These are phyloP conservation scores for Enoplosus armatus DNA, from an alignment of 2,797 vertebrate species.

Conservation along the genomic window DNA sequence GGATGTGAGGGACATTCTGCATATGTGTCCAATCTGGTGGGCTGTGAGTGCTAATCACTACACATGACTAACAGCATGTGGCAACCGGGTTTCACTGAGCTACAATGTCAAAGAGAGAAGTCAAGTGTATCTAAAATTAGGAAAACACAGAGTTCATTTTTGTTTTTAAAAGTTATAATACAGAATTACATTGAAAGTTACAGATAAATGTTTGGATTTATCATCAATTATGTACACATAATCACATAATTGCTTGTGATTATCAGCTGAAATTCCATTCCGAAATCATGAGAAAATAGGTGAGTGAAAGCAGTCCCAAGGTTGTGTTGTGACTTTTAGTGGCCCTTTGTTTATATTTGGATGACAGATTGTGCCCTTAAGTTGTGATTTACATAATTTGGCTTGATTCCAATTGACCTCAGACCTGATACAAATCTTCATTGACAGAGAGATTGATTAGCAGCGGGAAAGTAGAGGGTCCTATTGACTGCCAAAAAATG, in stretches of 20 bases:
- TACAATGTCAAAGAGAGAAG: constrained; percentile 17
- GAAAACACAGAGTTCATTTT: neutral
- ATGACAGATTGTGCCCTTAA: constrained; percentile 42
- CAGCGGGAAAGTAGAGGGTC: constrained; percentile 6
- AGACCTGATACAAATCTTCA: constrained; percentile 57
- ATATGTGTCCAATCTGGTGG: constrained; percentile 53
- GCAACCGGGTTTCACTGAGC: constrained; percentile 33
- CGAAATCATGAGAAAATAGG: neutral
- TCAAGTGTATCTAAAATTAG: neutral
- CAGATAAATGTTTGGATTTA: neutral
- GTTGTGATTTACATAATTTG: constrained; percentile 61
- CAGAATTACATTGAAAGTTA: neutral
- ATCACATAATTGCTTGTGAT: neutral
- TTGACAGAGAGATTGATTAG: constrained; percentile 51
- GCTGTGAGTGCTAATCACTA: constrained; percentile 53
- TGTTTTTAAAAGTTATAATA: neutral
- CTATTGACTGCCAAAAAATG: constrained; percentile 39
- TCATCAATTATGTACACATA: neutral
- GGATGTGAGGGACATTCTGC: constrained; percentile 66
- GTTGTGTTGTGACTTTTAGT: neutral
- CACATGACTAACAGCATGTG: constrained; percentile 58
- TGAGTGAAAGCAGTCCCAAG: neutral
- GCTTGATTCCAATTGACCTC: constrained; percentile 46
- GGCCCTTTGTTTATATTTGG: constrained; percentile 11
- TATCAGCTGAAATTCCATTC: neutral